A percentile compares a stretch with the other conserved stretches of the same genome.
Conservation (phyloP, 92 coral and sea anemone genomes). For the Umimayanthus kanabou region DNA sequence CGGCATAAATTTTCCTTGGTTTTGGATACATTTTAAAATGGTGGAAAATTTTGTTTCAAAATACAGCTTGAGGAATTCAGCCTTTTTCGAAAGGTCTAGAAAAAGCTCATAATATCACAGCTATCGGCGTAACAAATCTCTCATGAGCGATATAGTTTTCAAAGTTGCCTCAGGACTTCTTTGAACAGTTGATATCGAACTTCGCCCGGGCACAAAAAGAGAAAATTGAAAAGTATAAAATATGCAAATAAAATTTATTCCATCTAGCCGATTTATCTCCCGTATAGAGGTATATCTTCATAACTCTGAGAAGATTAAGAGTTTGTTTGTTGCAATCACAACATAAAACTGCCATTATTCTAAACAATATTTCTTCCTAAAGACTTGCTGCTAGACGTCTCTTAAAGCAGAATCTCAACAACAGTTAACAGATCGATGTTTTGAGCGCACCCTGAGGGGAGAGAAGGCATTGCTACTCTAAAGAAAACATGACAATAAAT, state of each 20-base stretch:
- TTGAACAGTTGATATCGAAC: neutral
- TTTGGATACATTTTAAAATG: neutral
- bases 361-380: neutral
- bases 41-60: neutral
- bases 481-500: neutral
- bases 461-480: neutral
- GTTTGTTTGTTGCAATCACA: neutral
- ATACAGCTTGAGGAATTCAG: neutral
- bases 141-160: neutral
- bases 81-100: neutral
- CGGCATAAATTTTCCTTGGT: too few relatives aligned
- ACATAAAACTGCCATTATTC: neutral
- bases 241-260: neutral
- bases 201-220: slow-evolving; percentile 1
- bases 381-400: neutral
- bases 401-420: neutral
- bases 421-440: neutral
- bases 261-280: neutral
- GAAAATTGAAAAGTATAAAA: neutral
- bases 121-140: neutral
- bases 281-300: neutral
- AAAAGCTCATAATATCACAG: neutral
- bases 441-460: neutral
- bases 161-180: neutral
- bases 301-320: neutral